Evolutionary conservation across 2,888 invertebrate species (phyloP).

Genomic region (Harpalus rubripes): DNA sequence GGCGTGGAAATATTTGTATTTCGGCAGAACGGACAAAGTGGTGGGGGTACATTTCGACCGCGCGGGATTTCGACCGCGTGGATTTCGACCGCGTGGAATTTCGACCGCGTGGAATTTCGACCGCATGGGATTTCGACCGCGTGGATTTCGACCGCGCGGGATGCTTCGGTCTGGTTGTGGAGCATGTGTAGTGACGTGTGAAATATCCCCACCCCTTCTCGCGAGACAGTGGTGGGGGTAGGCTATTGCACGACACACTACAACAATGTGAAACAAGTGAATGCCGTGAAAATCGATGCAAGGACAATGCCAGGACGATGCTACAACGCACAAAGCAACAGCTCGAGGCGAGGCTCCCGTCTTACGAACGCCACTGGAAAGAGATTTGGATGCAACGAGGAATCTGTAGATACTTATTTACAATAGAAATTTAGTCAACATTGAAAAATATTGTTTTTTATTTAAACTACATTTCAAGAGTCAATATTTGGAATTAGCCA

Average conservation of each 20-base stretch:
- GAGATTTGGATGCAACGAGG: background rate
- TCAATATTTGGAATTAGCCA: no score
- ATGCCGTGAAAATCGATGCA: slow-evolving; percentile 18
- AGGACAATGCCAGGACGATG: slow-evolving; percentile 7
- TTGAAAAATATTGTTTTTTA: background rate
- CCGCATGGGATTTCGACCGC: no score
- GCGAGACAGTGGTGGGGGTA: background rate
- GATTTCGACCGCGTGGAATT: no score
- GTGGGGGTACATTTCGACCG: no score
- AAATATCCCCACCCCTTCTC: background rate
- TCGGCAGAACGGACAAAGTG: no score
- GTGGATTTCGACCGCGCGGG: no score
- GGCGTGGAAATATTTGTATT: no score
- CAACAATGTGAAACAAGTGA: slow-evolving; percentile 26
- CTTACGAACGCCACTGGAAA: background rate
- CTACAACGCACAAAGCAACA: background rate
- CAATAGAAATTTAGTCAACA: background rate
- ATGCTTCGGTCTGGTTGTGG: no score
- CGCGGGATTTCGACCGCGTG: no score
- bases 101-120: no score
- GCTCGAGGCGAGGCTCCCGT: background rate
- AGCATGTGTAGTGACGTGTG: slow-evolving; percentile 31
- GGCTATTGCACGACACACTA: slow-evolving; percentile 17
- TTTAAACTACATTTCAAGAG: no score
- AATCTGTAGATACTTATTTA: background rate